Conservation (phyloP, 2,888 invertebrate species). For the Alentia gelatinosa region DNA sequence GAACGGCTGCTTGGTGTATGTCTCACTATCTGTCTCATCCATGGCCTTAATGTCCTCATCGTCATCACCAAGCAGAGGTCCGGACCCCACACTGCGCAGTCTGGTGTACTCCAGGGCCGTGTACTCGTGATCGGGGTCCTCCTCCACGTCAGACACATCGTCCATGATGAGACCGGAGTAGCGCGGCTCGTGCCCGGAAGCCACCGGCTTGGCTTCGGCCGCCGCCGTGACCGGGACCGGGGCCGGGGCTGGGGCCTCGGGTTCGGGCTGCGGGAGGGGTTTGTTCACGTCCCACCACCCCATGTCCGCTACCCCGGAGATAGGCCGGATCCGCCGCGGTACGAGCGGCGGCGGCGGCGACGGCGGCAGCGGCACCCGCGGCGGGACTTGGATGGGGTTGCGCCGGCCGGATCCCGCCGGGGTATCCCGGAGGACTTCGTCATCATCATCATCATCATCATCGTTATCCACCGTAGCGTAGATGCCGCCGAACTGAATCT, state of each 20-base stretch:
- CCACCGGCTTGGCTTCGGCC: neutral
- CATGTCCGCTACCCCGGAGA: constrained; percentile 10
- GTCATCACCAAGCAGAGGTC: neutral
- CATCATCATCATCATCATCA: neutral
- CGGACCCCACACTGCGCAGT: neutral
- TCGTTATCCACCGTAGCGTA: constrained; percentile 38
- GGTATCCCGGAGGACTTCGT: neutral
- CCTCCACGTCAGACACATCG: neutral
- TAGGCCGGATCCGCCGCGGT: neutral
- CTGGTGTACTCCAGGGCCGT: constrained; percentile 40
- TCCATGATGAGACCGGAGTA: constrained; percentile 11
- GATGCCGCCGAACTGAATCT: constrained; percentile 45
- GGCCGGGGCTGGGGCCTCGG: neutral
- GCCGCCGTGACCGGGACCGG: neutral
- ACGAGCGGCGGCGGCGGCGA: constrained; percentile 24
- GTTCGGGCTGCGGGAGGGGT: neutral
- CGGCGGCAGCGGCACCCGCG: neutral
- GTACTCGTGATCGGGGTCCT: neutral
- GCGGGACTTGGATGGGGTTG: neutral
- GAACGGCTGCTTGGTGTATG: neutral
- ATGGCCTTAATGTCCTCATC: constrained; percentile 11
- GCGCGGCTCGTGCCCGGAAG: neutral
- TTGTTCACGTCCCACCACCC: neutral
- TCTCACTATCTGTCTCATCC: constrained; percentile 42
- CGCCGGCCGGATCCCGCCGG: neutral